Evolutionary conservation across 2,113 vertebrate genomes (phyloP), one percentile per base, ranked within the genome.

Genomic region (Hoplias malabaricus): DNA sequence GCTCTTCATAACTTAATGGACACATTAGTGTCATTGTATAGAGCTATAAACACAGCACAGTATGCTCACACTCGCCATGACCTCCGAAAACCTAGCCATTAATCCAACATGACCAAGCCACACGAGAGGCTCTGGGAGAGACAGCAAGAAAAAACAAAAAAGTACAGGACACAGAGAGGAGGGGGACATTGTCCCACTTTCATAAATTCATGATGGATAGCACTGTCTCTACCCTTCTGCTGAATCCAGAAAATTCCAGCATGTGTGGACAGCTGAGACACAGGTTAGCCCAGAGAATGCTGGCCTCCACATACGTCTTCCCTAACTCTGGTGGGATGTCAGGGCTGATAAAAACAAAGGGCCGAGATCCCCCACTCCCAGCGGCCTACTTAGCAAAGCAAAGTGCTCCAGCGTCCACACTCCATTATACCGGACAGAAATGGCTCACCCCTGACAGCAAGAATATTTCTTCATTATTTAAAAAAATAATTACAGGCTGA

Each of bases 381-480:
- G 80, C 82, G 85, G 89, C 84, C 75, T 85, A 90, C 85, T 90
- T 86, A 90, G 87, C 53, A 27, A 86, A 80, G 87, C 71, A 85
- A 87, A 87, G 81, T 83, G 77, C 23, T 76, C 69, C 77, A 76
- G 27, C 46, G 84, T 74, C 82, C 79, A 75, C 79, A 84, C 57
- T 65, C 63, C 21, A 70, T 85, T 84, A 83, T 80, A 48, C 79
- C 21, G 34, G 72, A 63, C 40, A 73, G 67, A 78, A 81, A 79
- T 79, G 71, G 50, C 62, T 75, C 70, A 72, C 9, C 33, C 21
- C 53, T 19, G 76, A 79, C 75, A 72, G 23, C 23, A 36, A n/a
- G 54, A 42, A 81, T 75, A 75, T 79, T 73, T 79, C 61, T 75
- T 76, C 72, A 75, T 73, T 80, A 81, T 75, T 84, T 19, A 73